Evolutionary conservation across 1,140 invertebrate genomes (phyloP).

Genomic region (Diorhabda sublineata): DNA sequence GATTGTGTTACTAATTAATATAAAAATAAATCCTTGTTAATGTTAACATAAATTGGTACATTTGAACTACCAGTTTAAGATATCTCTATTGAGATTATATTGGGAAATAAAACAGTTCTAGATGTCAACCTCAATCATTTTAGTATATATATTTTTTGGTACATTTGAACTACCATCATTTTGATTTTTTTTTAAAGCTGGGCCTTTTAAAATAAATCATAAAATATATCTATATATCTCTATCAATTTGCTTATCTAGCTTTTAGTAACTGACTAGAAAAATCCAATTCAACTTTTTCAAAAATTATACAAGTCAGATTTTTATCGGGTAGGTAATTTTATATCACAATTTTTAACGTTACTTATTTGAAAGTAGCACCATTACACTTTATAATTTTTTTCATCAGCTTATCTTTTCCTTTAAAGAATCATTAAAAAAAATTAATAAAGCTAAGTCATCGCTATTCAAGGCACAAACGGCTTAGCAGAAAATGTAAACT

Average conservation of each 20-base stretch:
- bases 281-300: conserved; percentile 21
- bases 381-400: conserved; percentile 7
- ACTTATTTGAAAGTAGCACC: conserved; percentile 29
- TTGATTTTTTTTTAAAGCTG: background rate
- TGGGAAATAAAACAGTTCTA: too few species aligned
- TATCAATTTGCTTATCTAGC: conserved; percentile 16
- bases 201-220: background rate
- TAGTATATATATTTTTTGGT: too few species aligned
- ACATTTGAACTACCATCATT: too few species aligned
- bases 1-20: too few species aligned
- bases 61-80: too few species aligned
- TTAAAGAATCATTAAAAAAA: background rate
- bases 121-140: too few species aligned
- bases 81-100: too few species aligned
- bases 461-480: too few species aligned
- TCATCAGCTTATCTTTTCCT: conserved; percentile 1
- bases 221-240: background rate
- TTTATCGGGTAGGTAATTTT: conserved; percentile 17
- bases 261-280: conserved; percentile 12
- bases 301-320: conserved; percentile 16
- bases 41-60: too few species aligned
- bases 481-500: too few species aligned
- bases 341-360: conserved; percentile 28
- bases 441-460: too few species aligned
- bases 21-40: too few species aligned